Conservation (phyloP, 2,888 invertebrate genomes). For the Cantharis nigra region DNA sequence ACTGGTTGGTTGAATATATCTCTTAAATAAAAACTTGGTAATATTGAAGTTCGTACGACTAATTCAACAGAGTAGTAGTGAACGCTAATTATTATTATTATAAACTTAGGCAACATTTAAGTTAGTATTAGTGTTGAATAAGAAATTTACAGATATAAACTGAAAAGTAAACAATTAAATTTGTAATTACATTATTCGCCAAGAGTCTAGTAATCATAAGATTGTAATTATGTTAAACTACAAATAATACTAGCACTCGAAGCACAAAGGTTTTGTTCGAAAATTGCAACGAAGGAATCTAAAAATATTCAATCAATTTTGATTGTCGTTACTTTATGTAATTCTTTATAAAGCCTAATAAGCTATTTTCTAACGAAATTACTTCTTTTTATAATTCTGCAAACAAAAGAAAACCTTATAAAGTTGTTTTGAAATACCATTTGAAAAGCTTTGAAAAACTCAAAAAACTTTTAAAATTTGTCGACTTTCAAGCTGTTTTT, state of each 20-base stretch:
- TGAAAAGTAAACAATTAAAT: not conserved
- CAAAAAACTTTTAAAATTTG: not conserved
- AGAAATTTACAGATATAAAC: not conserved
- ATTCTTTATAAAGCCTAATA: not conserved
- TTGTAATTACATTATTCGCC: not conserved
- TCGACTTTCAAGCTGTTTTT: not conserved
- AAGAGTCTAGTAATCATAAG: not conserved
- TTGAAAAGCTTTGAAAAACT: not conserved
- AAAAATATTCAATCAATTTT: not conserved
- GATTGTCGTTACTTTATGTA: not conserved
- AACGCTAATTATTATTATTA: not conserved
- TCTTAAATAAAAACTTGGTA: too few species aligned
- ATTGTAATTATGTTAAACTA: not conserved
- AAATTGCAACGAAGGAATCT: not conserved
- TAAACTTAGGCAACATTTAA: not conserved
- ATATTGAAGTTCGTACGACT: too few species aligned
- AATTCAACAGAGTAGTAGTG: not conserved
- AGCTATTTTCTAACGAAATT: not conserved
- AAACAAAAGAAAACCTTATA: not conserved
- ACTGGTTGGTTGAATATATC: too few species aligned
- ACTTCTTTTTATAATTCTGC: not conserved
- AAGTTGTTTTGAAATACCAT: not conserved
- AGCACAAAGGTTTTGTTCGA: not conserved
- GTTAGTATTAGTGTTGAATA: not conserved
- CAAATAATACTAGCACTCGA: not conserved